phyloP scores from a whole-genome alignment of 2,888 invertebrate genomes.

The Acanthosepion esculentum region DNA sequence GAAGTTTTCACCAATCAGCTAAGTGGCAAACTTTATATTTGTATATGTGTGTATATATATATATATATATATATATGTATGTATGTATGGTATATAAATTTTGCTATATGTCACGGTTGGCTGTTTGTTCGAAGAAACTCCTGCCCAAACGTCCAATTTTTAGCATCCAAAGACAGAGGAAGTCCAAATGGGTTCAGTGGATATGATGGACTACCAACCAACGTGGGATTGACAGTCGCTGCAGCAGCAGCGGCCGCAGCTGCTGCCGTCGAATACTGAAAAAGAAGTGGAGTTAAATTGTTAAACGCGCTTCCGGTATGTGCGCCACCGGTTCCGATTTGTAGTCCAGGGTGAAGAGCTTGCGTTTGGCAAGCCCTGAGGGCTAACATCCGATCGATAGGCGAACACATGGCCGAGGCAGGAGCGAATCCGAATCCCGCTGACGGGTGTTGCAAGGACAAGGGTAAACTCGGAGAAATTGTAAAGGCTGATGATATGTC shows the following conservation, averaged over 20 bases:
- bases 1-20: too few relatives aligned
- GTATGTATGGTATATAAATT: too few relatives aligned
- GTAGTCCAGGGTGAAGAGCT: neutral
- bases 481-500: slow-evolving; percentile 55
- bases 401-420: slow-evolving; percentile 14
- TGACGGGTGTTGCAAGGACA: neutral
- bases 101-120: neutral
- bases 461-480: slow-evolving; percentile 51
- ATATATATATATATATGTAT: too few relatives aligned
- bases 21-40: too few relatives aligned
- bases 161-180: slow-evolving; percentile 35
- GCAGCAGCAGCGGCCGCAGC: neutral
- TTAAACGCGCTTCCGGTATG: neutral
- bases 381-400: slow-evolving; percentile 34
- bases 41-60: neutral
- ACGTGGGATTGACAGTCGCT: neutral
- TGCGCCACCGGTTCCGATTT: neutral
- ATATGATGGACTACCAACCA: neutral
- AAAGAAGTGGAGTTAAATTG: slow-evolving; percentile 34
- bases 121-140: neutral
- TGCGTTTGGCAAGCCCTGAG: neutral
- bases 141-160: slow-evolving; percentile 38
- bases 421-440: neutral
- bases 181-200: slow-evolving; percentile 13
- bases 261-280: slow-evolving; percentile 19